phyloP scores from a whole-genome alignment of 2,113 vertebrate genomes.

The Pterocles orientalis region DNA sequence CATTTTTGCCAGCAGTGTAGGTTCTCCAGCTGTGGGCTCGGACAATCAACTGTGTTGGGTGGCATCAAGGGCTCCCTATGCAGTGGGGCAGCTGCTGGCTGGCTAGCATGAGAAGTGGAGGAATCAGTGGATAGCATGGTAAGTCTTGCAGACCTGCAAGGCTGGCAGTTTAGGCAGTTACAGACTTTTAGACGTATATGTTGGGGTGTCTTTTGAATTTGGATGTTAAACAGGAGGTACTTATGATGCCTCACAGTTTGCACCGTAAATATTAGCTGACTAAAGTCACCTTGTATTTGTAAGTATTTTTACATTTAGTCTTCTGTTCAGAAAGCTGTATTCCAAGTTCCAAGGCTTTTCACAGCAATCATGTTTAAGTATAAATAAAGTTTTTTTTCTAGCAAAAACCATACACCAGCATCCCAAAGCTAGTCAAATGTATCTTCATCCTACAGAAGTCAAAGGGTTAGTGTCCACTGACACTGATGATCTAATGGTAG shows the following conservation, averaged over 20 bases:
- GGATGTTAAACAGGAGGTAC: neutral
- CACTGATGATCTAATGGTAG: neutral
- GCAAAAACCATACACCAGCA: neutral
- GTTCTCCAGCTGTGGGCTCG: neutral
- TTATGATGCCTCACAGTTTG: neutral
- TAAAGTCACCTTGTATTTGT: neutral
- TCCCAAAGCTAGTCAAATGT: neutral
- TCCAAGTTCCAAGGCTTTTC: neutral
- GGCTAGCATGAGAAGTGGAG: neutral
- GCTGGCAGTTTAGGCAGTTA: neutral
- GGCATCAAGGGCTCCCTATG: neutral
- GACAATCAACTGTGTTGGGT: neutral
- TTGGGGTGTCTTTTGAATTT: neutral
- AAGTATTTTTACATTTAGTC: neutral
- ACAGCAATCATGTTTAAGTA: neutral
- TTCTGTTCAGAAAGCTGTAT: neutral
- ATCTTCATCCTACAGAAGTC: neutral
- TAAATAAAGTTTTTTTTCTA: neutral
- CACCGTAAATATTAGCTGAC: neutral
- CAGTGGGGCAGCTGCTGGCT: neutral
- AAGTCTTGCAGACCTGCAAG: neutral
- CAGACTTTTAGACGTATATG: neutral
- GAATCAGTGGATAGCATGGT: neutral
- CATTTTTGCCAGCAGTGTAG: neutral
- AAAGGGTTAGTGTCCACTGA: neutral